A percentile compares a stretch with the other conserved stretches of the same genome.
phyloP scores from a whole-genome alignment of 2,113 vertebrate species.

The Melanostigma gelatinosum region DNA sequence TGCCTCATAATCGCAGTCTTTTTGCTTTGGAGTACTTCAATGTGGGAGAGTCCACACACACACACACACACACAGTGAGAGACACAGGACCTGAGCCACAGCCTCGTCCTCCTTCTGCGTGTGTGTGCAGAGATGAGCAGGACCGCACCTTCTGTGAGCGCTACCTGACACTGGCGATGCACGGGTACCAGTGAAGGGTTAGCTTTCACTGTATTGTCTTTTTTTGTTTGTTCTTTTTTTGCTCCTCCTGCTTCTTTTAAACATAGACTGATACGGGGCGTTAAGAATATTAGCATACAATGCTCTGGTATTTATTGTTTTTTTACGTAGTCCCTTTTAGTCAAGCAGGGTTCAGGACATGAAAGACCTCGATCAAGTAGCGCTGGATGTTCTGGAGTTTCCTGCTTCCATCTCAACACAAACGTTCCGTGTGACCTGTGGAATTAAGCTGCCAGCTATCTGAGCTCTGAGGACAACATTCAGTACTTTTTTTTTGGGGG shows the following conservation, averaged over 20 bases:
- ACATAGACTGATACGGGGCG: conserved; percentile 68
- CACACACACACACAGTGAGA: conserved; percentile 35
- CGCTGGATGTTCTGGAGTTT: conserved; percentile 58
- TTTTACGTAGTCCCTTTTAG: conserved; percentile 77
- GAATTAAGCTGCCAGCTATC: conserved; percentile 60
- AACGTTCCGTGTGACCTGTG: conserved; percentile 67
- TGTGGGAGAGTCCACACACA: conserved; percentile 39
- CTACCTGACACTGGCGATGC: conserved; percentile 83
- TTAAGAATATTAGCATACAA: conserved; percentile 78
- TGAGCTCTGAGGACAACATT: conserved; percentile 54
- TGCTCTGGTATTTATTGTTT: conserved; percentile 72
- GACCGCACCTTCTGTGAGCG: conserved; percentile 74
- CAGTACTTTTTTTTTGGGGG: background rate
- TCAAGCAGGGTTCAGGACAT: conserved; percentile 73
- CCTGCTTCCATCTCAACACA: conserved; percentile 42
- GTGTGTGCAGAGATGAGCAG: conserved; percentile 71
- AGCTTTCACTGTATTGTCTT: conserved; percentile 77
- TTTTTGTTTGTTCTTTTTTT: conserved; percentile 30
- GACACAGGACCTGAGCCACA: conserved; percentile 43
- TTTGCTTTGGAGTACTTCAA: background rate
- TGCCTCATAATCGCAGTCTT: conserved; percentile 7
- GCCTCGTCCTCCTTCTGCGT: conserved; percentile 52
- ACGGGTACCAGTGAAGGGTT: conserved; percentile 77
- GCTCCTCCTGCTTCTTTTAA: conserved; percentile 76
- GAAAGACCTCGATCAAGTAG: conserved; percentile 72